Base-by-base conservation (phyloP, 2,113 vertebrate genomes). In the Emydocephalus ijimae region DNA sequence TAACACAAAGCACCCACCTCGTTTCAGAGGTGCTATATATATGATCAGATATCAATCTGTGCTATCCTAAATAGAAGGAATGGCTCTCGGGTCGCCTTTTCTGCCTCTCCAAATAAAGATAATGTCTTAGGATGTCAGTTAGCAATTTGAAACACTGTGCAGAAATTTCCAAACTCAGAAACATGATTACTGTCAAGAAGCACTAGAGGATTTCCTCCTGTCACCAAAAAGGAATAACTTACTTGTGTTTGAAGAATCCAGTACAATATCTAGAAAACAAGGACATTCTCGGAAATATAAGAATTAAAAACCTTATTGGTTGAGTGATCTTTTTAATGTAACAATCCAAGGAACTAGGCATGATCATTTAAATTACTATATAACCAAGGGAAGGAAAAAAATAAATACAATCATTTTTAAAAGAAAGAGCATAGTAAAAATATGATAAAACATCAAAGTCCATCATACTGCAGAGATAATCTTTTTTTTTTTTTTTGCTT, bases 91-190 rank as follows among this genome's bases (percentile, higher is more conserved):
- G 88, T 61, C 7, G 12, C 87, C 89, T 59, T 74, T n/a, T 89
- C 69, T 89, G 18, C 29, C 85, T 89, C 69, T 52, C 43, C 45
- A 43, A 89, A 59, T 59, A 56, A 6, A 85, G 54, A 92, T 86
- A 45, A 59, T 11, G 55, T 89, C 43, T 85, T 85, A 14, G 39
- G 88, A 89, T 92, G 52, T 85, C 88, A 56, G 39, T 24, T 34
- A 26, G 6, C 43, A 50, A 85, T 85, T 92, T n/a, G 89, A 29
- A 23, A 20, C 29, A 34, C 43, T 24, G 26, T n/a, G 69, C 26
- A 52, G 39, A 89, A 74, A 90, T 92, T 90, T 85, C 54, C 69
- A 85, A 85, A 34, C 87, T 85, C 92, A 89, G 92, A 69, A 89
- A 89, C 9, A 85, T 43, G 23, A 92, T 81, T 81, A 57, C 23